Evolutionary conservation across 2,888 invertebrate genomes (phyloP), one percentile per base, ranked within the genome.

Genomic region (Orchestes rusci): DNA sequence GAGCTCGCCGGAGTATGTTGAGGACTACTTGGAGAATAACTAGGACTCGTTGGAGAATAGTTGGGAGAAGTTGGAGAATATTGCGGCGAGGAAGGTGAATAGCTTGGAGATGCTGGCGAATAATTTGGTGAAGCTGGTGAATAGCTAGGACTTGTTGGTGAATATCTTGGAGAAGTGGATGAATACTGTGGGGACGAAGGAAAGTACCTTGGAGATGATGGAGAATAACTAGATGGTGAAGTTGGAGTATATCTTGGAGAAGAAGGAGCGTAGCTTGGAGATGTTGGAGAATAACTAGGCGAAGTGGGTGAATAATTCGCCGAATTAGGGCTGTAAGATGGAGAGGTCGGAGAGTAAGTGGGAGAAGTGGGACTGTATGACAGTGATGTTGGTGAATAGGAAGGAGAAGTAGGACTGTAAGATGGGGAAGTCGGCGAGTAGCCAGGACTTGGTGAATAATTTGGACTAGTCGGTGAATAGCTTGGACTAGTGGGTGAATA

Each of bases 141-240:
- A 62, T 85, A 85, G 60, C 76, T 79, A 0, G 83, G 84, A 55
- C 82, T 84, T 0, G 86, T 82, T 2, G 91, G 91, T 3, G 85
- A 81, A 65, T 92, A 91, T 56, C 82, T 83, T 0, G 91, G 91
- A 51, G 84, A 84, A 0, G 88, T 86, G 0, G 92, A 91, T 1
- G 87, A 85, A 65, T 90, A 90, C 40, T 81, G 82, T 1, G 90
- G 90, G 53, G 82, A 83, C 0, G 85, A 82, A 4, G 91, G 88
- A 1, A 87, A 87, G 61, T 88, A 88, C 53, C 79, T 80, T 1
- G 88, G 79, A 57, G 82, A 75, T 50, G 84, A 81, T 1, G 88
- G 85, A 0, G 87, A 85, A 61, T 84, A 85, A 61, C 75, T 79
- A 0, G 82, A 84, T 0, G 90, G 91, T 16, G 85, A 82, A 17